Evolutionary conservation across 2,113 vertebrate genomes (phyloP).

Genomic region (Poeciliopsis occidentalis): DNA sequence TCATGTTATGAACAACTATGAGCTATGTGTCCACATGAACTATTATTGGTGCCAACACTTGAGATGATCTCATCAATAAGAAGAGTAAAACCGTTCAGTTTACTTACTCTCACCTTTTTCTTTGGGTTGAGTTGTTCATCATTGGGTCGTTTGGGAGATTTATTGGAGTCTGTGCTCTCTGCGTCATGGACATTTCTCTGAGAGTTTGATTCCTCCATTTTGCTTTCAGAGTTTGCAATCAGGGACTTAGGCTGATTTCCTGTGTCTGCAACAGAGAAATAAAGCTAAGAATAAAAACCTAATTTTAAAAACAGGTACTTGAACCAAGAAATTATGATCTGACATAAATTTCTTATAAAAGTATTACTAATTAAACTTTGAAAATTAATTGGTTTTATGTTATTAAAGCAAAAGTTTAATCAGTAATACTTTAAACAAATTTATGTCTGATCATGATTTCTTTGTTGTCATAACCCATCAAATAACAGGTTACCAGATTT

Average conservation of each 20-base stretch:
- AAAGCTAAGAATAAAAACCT: background rate
- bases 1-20: too few relatives aligned
- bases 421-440: too few relatives aligned
- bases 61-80: background rate
- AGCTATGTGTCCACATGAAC: too few relatives aligned
- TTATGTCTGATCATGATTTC: too few relatives aligned
- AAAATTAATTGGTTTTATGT: too few relatives aligned
- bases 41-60: too few relatives aligned
- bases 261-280: background rate
- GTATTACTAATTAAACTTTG: too few relatives aligned
- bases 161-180: constrained; percentile 3
- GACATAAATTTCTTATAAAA: too few relatives aligned
- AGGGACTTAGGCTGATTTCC: constrained; percentile 9
- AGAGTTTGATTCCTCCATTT: constrained; percentile 14
- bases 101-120: constrained; percentile 67
- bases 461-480: too few relatives aligned
- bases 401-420: too few relatives aligned
- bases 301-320: background rate
- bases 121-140: constrained; percentile 59
- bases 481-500: too few relatives aligned
- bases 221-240: constrained; percentile 29
- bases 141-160: constrained; percentile 54
- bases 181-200: background rate
- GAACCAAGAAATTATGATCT: background rate
- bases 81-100: fast-evolving